These are phyloP conservation scores for Prinia subflava DNA, from an alignment of 2,113 vertebrate genomes.

Conservation along the genomic window DNA sequence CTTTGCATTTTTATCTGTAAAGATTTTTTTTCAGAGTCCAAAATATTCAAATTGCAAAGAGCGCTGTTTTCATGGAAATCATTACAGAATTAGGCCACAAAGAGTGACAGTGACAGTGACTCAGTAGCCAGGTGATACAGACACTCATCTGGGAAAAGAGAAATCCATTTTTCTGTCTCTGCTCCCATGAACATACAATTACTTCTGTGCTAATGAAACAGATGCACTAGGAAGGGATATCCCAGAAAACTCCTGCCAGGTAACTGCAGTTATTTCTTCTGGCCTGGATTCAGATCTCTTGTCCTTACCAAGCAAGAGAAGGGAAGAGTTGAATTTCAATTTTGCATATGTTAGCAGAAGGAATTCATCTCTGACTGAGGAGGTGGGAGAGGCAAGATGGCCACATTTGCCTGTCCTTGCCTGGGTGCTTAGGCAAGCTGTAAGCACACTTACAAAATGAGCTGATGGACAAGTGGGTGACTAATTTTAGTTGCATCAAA, in stretches of 20 bases:
- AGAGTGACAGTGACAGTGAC: conserved; percentile 47
- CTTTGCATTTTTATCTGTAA: not conserved
- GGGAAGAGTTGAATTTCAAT: not conserved
- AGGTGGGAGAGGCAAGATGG: not conserved
- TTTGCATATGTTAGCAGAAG: not conserved
- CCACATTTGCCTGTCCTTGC: not conserved
- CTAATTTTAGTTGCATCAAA: not conserved
- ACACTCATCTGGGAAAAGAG: conserved; percentile 12
- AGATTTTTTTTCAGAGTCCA: not conserved
- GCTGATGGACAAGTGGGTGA: not conserved
- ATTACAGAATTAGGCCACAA: conserved; percentile 50
- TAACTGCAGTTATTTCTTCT: not conserved
- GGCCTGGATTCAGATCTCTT: not conserved
- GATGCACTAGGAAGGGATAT: not conserved
- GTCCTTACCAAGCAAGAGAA: not conserved
- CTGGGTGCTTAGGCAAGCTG: accelerated
- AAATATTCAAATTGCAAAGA: not conserved
- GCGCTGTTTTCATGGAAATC: conserved; percentile 56
- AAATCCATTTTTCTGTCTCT: not conserved
- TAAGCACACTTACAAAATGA: not conserved
- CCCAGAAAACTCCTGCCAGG: not conserved
- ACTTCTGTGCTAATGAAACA: not conserved
- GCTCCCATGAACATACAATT: not conserved
- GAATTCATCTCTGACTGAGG: not conserved
- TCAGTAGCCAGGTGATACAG: conserved; percentile 49